Evolutionary conservation across 64 coral and sea anemone genomes (phyloP).

Genomic region (Dendronephthya gigantea): DNA sequence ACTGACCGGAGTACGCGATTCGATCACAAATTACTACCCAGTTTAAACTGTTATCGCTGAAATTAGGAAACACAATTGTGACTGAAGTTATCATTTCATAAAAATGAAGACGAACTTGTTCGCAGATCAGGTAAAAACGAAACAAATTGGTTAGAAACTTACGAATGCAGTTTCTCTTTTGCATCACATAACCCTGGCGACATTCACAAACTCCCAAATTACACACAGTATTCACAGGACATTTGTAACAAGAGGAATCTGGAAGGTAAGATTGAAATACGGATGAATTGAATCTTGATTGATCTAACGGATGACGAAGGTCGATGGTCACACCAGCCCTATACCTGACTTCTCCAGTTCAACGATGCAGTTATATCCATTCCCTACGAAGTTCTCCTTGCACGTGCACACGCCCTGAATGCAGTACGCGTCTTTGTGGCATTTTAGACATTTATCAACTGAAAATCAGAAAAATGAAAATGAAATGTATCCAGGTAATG

Average conservation of each 20-base stretch:
- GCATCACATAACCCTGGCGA: neutral
- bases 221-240: neutral
- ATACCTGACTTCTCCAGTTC: neutral
- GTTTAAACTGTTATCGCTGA: too few species aligned
- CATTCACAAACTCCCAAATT: neutral
- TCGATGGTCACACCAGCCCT: too few species aligned
- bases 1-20: too few species aligned
- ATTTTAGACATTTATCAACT: slow-evolving; percentile 17
- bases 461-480: neutral
- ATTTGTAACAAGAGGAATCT: neutral
- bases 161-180: neutral
- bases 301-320: neutral
- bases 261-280: neutral
- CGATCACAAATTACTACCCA: too few species aligned
- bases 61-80: too few species aligned
- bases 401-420: neutral
- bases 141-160: too few species aligned
- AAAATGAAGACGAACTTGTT: too few species aligned
- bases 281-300: neutral
- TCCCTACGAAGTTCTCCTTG: neutral
- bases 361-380: slow-evolving; percentile 8
- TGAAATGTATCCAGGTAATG: too few species aligned
- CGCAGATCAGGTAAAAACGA: too few species aligned
- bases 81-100: too few species aligned
- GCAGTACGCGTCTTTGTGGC: neutral